A percentile compares a stretch with the other conserved stretches of the same genome.
Evolutionary conservation across 2,113 vertebrate species (phyloP).

Genomic region (Barbus barbus): DNA sequence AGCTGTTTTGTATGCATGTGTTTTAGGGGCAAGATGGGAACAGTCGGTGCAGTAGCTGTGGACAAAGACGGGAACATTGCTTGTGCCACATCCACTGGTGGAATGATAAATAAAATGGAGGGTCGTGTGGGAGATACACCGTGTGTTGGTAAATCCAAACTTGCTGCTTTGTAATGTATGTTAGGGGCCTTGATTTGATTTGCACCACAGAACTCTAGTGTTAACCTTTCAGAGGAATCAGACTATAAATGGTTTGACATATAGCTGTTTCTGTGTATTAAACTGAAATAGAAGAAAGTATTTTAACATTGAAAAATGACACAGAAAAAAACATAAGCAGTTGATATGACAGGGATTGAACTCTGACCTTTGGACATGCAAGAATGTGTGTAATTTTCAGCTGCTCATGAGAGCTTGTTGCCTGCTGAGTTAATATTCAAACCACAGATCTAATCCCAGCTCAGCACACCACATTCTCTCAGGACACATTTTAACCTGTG

Average conservation of each 20-base stretch:
- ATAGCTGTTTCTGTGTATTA: neutral
- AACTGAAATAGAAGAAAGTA: neutral
- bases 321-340: neutral
- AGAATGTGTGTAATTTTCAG: constrained; percentile 42
- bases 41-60: constrained; percentile 82
- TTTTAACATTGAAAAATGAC: neutral
- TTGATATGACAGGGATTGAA: constrained; percentile 7
- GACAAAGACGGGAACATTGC: constrained; percentile 80
- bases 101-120: constrained; percentile 84
- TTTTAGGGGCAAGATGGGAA: constrained; percentile 82
- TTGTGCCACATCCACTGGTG: constrained; percentile 81
- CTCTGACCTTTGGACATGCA: constrained; percentile 35
- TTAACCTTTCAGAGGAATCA: neutral
- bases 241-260: neutral
- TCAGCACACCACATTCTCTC: constrained; percentile 19
- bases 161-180: neutral
- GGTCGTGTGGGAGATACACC: constrained; percentile 85
- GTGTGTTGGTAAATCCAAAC: constrained; percentile 75
- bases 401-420: constrained; percentile 28
- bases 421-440: constrained; percentile 54
- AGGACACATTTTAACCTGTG: constrained; percentile 21
- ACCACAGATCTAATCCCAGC: neutral
- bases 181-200: neutral
- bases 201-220: neutral
- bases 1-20: constrained; percentile 53